Evolutionary conservation across 2,888 invertebrate genomes (phyloP).

Genomic region (Gasteruption jaculator): DNA sequence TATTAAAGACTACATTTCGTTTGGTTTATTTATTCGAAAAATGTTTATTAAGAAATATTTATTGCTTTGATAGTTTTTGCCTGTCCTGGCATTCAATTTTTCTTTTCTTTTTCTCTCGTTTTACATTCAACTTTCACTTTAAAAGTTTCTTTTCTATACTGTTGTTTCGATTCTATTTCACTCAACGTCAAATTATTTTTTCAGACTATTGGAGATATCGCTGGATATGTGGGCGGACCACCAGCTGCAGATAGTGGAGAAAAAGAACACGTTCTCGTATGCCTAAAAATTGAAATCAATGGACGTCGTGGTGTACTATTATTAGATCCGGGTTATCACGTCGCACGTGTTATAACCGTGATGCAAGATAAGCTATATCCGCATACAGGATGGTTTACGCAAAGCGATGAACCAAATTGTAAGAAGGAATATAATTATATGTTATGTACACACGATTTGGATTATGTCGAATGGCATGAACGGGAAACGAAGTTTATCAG

Average conservation of each 20-base stretch:
- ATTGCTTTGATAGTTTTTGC: too few species aligned
- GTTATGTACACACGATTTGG: conserved; percentile 63
- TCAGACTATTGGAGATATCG: conserved; percentile 52
- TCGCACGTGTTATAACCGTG: conserved; percentile 78
- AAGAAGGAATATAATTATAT: conserved; percentile 82
- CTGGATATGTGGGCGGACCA: conserved; percentile 49
- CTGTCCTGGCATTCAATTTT: too few species aligned
- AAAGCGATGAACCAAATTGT: conserved; percentile 71
- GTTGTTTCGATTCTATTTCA: too few species aligned
- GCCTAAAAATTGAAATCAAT: conserved; percentile 68
- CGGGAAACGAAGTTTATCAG: conserved; percentile 70
- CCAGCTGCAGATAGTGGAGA: conserved; percentile 63
- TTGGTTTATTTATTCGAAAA: too few species aligned
- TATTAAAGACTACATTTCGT: not conserved
- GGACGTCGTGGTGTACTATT: conserved; percentile 74
- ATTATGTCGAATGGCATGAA: conserved; percentile 84
- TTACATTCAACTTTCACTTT: not conserved
- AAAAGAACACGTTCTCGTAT: conserved; percentile 85
- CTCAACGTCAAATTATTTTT: too few species aligned
- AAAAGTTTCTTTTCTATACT: not conserved
- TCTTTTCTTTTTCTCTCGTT: too few species aligned
- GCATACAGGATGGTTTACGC: conserved; percentile 85
- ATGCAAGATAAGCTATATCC: conserved; percentile 83
- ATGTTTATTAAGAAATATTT: too few species aligned
- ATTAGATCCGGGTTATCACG: conserved; percentile 89